Evolutionary conservation across 2,888 invertebrate species (phyloP), one percentile per base, ranked within the genome.

Genomic region (Nyleta sp.): DNA sequence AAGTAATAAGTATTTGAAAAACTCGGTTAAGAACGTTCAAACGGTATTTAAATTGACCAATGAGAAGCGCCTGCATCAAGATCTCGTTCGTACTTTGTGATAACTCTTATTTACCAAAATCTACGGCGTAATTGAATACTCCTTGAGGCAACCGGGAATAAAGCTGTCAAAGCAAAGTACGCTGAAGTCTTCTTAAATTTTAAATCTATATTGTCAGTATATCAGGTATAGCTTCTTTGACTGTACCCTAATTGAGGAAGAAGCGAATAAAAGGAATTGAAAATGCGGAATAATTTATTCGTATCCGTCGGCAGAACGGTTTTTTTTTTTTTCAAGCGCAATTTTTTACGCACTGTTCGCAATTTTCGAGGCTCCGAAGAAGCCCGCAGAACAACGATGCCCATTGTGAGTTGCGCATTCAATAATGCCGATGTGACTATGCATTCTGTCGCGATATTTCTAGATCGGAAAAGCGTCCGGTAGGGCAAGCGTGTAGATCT

Each of bases 81-180:
- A 44, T 46, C 46, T 28, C n/a, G 46, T 20, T 33, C 10, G 31
- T 59, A 46, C 50, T 50, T 64, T 53, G 52, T 42, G 20, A 67
- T 53, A 46, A 42, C 42, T 65, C 24, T 53, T 67, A 53, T 53
- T 42, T 20, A 46, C 35, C 22, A 52, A 44, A 67, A 67, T 55
- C 35, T 28, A 42, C 44, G 17, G 31, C 31, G 17, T 67, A 67
- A 67, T 67, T 53, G 55, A 67, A 67, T 55, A 42, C 38, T 42
- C 52, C 53, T 52, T 13, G 46, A 42, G 55, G 67, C 53, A 33
- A 33, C 31, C 24, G 24, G 53, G 67, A 55, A 55, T 46, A 67
- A 67, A 68, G 28, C 68, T 57, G 28, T 57, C 44, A 57, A 68
- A 68, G 50, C 40, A 57, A 57, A 57, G 40, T 15, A 24, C 38